Evolutionary conservation across 2,113 vertebrate species (phyloP).

Genomic region (Toxostoma redivivum): DNA sequence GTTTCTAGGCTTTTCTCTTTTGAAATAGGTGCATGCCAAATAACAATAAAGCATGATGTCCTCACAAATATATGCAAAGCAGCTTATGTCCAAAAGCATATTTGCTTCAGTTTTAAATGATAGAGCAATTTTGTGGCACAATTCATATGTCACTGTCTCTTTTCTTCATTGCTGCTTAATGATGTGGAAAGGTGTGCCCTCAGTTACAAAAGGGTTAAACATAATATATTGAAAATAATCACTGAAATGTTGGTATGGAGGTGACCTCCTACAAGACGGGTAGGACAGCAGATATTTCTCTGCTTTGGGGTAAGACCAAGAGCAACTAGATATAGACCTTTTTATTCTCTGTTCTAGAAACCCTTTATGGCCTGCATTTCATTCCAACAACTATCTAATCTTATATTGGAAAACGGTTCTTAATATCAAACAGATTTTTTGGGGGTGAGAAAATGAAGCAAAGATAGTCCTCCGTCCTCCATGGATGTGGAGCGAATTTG

Average conservation of each 20-base stretch:
- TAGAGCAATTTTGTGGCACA: neutral
- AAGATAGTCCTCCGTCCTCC: neutral
- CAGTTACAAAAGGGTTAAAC: neutral
- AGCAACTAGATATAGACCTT: neutral
- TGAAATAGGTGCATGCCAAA: neutral
- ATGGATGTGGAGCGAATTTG: neutral
- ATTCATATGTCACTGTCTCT: neutral
- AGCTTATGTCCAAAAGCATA: neutral
- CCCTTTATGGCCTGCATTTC: fast-evolving
- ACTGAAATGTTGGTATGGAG: neutral
- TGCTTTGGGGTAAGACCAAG: neutral
- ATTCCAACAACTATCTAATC: neutral
- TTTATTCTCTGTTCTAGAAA: neutral
- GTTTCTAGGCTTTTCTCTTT: neutral
- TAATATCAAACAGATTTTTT: neutral
- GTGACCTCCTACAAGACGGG: neutral
- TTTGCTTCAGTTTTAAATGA: neutral
- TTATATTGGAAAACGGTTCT: neutral
- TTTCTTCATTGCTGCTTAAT: neutral
- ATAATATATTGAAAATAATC: neutral
- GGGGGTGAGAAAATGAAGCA: neutral
- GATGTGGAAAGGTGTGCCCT: neutral
- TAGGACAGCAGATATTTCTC: neutral
- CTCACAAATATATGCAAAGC: neutral
- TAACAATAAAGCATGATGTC: neutral